phyloP scores from a whole-genome alignment of 2,797 vertebrate genomes.

The Periparus ater region DNA sequence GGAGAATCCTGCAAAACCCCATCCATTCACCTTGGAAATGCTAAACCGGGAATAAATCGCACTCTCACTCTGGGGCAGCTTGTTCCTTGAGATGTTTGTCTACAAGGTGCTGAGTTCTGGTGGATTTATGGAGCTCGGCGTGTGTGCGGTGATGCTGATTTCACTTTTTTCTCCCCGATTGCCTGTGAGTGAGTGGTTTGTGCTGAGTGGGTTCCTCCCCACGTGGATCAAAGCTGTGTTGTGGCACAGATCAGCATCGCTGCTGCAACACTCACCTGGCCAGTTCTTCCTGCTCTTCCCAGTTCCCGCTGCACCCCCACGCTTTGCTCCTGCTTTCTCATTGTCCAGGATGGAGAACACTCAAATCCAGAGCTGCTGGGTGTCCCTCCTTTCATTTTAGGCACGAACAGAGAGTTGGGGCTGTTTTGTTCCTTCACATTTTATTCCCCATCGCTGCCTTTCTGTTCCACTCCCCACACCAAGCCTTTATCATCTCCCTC shows the following conservation, averaged over 20 bases:
- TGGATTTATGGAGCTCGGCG: neutral
- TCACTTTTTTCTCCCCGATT: fast-evolving
- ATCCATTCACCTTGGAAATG: neutral
- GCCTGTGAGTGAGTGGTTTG: neutral
- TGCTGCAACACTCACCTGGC: neutral
- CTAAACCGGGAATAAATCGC: neutral
- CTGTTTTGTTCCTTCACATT: neutral
- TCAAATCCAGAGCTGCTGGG: neutral
- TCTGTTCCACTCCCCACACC: neutral
- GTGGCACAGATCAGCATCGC: neutral
- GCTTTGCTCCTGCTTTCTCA: neutral
- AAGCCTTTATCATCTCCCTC: neutral
- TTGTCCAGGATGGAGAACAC: neutral
- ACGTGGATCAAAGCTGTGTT: neutral
- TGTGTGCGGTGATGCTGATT: fast-evolving
- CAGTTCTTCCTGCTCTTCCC: constrained; percentile 40
- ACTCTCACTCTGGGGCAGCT: neutral
- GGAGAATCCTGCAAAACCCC: neutral
- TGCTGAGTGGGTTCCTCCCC: neutral
- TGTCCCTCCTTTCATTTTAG: neutral
- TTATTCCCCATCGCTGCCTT: neutral
- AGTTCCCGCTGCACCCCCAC: neutral
- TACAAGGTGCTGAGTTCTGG: neutral
- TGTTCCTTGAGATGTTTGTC: neutral
- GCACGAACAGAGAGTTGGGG: fast-evolving